Conservation (phyloP, 2,888 invertebrate genomes). For the Lasioglossum vierecki region DNA sequence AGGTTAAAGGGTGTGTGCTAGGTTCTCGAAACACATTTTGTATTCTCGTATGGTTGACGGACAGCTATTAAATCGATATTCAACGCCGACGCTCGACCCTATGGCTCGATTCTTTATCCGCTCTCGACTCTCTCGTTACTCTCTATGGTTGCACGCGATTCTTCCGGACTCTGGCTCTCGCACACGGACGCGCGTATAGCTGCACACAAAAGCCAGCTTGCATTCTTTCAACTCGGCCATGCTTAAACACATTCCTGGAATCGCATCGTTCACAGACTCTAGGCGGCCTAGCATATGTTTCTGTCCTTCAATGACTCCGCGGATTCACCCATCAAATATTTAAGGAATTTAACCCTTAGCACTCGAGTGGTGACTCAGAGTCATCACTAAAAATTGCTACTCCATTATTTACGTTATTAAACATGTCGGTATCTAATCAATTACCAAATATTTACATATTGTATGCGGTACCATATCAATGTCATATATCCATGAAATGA, state of each 20-base stretch:
- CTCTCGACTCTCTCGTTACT: constrained; percentile 10
- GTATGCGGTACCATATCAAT: too few relatives aligned
- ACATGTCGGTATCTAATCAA: too few relatives aligned
- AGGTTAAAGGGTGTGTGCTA: background rate
- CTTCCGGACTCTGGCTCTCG: constrained; percentile 5
- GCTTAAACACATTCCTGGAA: constrained; percentile 14
- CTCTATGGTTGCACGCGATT: constrained; percentile 17
- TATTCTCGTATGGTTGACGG: background rate
- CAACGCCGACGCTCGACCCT: background rate
- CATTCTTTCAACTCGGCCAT: constrained; percentile 12
- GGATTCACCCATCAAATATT: background rate
- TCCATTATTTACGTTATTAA: too few relatives aligned
- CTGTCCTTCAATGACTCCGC: background rate
- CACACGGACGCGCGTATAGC: background rate
- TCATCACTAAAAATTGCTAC: too few relatives aligned
- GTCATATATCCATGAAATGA: too few relatives aligned
- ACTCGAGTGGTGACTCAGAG: too few relatives aligned
- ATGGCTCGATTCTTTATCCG: background rate
- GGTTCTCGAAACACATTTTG: background rate
- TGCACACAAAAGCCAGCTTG: constrained; percentile 2
- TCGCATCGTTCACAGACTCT: background rate
- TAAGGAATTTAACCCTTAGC: background rate
- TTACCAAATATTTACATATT: too few relatives aligned
- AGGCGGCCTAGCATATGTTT: background rate
- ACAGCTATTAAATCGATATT: constrained; percentile 17